Base-by-base conservation (phyloP, 2,797 vertebrate genomes). In the Pseudochirops corinnae region DNA sequence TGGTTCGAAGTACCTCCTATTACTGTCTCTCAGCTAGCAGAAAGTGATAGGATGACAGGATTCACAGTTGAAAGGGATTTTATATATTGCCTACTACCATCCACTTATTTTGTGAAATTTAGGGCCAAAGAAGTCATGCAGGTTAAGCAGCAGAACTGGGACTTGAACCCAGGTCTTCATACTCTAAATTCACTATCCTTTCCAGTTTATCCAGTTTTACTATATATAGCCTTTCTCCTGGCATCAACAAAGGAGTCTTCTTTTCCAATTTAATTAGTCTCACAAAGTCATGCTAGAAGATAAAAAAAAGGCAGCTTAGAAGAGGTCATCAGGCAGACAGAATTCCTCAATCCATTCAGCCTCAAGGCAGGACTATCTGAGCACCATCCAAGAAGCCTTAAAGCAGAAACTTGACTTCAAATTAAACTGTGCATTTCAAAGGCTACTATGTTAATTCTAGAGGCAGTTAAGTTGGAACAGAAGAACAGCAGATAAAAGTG, bases 61-160 rank as follows among this genome's bases (percentile, higher is more conserved):
- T 60, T 60, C 58, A 60, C 58, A 60, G 29, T 31, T 10, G 29
- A 60, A 31, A 60, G 58, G 58, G 58, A 31, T 60, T 60, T 52
- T 52, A 52, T 52, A 52, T 52, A 52, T 52, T 52, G 52, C 52
- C 28, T 60, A 60, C 57, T 58, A 26, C 57, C 26, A 28, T 26
- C 26, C 26, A 9, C 57, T 58, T 56, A 26, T 58, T 58, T 28
- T 28, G 57, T 29, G 26, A 31, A 60, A 60, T 31, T 31, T 11
- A 60, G 29, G 58, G 31, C 10, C 60, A 95, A 31, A 57, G 87
- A 94, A 55, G 56, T 91, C 50, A 93, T 94, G 74, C 57, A 60
- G n/a, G 91, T 90, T 82, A 95, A 95, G 53, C 82, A 26, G 82
- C 7, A 60, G 56, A 97, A 91, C n/a, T 53, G 91, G 62, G 90